phyloP scores from a whole-genome alignment of 2,797 vertebrate species.

The Psittacula derbiana region DNA sequence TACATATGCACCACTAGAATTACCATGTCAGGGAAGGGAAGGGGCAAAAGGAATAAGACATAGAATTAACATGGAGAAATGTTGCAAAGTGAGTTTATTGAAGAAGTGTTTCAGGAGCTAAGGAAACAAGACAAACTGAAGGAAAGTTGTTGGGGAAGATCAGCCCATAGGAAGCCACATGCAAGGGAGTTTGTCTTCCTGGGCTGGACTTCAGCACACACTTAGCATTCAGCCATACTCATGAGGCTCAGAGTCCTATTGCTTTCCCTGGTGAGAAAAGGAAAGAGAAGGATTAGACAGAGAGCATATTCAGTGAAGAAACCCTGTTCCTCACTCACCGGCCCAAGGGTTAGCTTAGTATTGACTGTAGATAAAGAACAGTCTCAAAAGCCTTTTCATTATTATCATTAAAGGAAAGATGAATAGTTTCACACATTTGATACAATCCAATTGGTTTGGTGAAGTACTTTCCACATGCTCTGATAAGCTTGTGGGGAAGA shows the following conservation, averaged over 20 bases:
- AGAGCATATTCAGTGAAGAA: not conserved
- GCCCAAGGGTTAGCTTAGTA: not conserved
- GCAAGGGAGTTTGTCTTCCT: not conserved
- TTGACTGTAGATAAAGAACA: not conserved
- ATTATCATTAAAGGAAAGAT: not conserved
- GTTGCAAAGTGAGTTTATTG: constrained; percentile 57
- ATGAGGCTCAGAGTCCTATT: not conserved
- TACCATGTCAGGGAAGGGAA: accelerated
- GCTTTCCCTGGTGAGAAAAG: constrained; percentile 2
- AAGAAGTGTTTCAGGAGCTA: not conserved
- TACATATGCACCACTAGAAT: not conserved
- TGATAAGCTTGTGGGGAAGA: not conserved
- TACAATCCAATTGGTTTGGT: not conserved
- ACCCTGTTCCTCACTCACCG: not conserved
- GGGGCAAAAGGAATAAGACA: not conserved
- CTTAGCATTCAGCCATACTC: not conserved
- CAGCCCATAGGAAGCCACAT: not conserved
- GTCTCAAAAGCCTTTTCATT: not conserved
- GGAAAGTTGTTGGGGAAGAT: not conserved
- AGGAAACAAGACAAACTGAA: not conserved
- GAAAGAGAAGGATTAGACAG: not conserved
- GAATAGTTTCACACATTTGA: not conserved
- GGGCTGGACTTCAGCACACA: not conserved
- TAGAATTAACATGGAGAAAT: not conserved
- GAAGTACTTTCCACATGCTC: not conserved